phyloP scores from a whole-genome alignment of 2,888 invertebrate genomes.

The Sisyra terminalis region DNA sequence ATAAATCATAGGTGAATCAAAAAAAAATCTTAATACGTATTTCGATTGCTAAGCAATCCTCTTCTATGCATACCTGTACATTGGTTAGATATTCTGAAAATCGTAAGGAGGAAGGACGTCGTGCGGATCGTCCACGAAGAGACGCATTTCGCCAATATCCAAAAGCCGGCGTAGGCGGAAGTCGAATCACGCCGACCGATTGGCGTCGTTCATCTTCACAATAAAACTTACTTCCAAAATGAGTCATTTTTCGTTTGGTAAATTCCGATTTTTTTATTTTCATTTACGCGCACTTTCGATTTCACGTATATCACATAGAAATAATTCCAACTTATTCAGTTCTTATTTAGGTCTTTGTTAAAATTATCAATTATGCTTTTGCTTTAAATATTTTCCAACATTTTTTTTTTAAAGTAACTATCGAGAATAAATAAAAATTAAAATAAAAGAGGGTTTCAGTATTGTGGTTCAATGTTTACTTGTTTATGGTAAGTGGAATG shows the following conservation, averaged over 20 bases:
- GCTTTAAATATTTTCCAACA: too few relatives aligned
- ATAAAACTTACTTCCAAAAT: neutral
- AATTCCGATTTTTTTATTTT: neutral
- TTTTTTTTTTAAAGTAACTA: too few relatives aligned
- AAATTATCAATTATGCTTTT: too few relatives aligned
- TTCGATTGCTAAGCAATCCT: too few relatives aligned
- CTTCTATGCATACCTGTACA: too few relatives aligned
- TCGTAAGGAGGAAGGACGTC: constrained; percentile 6
- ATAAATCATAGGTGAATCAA: too few relatives aligned
- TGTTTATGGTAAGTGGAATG: too few relatives aligned
- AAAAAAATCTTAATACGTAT: too few relatives aligned
- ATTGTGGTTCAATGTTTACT: too few relatives aligned
- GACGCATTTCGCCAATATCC: constrained; percentile 7
- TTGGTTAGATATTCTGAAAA: constrained; percentile 5
- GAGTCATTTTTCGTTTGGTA: neutral
- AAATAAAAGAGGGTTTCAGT: too few relatives aligned
- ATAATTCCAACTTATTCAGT: neutral
- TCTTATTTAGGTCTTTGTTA: neutral
- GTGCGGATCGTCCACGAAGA: constrained; percentile 1
- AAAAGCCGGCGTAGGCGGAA: constrained; percentile 4
- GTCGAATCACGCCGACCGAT: neutral
- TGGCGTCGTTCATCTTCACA: neutral
- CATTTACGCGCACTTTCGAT: neutral
- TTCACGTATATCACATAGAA: neutral
- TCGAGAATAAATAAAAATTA: too few relatives aligned